Percentiles rank a stretch among this genome's conserved stretches.
These are phyloP conservation scores for Tiliacea citrago DNA, from an alignment of 2,888 invertebrate genomes.

Conservation along the genomic window DNA sequence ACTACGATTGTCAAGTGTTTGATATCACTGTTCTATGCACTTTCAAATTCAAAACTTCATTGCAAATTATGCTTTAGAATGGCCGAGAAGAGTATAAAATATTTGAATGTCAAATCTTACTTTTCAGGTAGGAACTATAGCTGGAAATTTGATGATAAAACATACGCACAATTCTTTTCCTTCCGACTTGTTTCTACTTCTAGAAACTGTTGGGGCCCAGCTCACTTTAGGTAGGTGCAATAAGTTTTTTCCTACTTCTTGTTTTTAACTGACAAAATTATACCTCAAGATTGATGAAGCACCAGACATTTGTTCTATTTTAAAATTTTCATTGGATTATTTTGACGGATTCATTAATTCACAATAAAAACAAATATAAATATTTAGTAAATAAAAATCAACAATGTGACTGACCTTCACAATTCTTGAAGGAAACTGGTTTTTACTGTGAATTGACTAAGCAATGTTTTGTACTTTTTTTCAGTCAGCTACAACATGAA, in stretches of 20 bases:
- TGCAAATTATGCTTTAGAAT: neutral
- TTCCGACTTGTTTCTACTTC: conserved; percentile 92
- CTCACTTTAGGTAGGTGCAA: conserved; percentile 69
- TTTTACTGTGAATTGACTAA: neutral
- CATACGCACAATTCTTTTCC: conserved; percentile 92
- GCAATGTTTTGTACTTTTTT: neutral
- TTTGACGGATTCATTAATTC: neutral
- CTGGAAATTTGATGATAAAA: conserved; percentile 93
- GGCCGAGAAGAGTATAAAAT: neutral
- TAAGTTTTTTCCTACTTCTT: neutral
- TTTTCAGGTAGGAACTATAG: conserved; percentile 89
- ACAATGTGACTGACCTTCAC: neutral
- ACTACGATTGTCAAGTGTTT: conserved; percentile 9
- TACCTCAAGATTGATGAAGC: neutral
- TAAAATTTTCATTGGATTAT: neutral
- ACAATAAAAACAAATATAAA: neutral
- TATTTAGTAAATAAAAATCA: neutral
- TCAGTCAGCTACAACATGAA: conserved; percentile 9
- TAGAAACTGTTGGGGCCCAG: conserved; percentile 78
- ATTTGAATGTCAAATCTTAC: neutral
- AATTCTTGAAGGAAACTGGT: neutral
- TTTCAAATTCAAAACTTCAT: neutral
- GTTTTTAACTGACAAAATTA: neutral
- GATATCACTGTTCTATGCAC: neutral
- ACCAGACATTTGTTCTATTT: neutral